Conservation (phyloP, 2,797 vertebrate genomes). For the Xenops minutus region DNA sequence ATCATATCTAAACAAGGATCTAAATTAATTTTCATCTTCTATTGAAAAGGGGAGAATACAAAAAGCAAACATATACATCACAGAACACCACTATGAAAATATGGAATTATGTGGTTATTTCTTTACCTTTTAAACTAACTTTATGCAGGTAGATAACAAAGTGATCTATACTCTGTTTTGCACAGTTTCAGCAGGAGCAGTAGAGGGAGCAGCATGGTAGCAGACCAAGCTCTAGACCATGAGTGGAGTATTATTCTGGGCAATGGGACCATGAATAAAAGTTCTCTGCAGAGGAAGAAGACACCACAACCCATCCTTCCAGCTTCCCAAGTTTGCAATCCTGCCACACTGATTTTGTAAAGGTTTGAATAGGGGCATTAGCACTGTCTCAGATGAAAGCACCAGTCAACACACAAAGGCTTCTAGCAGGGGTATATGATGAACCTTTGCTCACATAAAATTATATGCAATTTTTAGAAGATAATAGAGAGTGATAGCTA, state of each 20-base stretch:
- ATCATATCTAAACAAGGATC: neutral
- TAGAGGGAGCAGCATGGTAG: fast-evolving
- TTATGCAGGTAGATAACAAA: neutral
- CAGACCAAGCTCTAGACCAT: neutral
- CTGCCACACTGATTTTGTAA: neutral
- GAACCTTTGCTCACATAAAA: neutral
- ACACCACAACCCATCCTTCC: neutral
- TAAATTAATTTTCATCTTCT: neutral
- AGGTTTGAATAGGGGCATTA: fast-evolving
- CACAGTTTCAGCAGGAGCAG: neutral
- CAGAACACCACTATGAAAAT: neutral
- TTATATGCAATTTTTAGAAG: neutral
- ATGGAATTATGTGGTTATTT: neutral
- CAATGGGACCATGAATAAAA: too few relatives aligned
- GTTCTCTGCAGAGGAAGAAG: neutral
- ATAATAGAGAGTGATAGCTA: neutral
- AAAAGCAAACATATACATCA: neutral
- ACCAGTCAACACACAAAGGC: neutral
- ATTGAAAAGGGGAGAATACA: neutral
- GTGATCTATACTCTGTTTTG: neutral
- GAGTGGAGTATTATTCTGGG: neutral
- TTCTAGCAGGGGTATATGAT: neutral
- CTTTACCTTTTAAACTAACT: neutral
- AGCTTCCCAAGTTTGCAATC: neutral
- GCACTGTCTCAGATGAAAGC: neutral